phyloP scores from a whole-genome alignment of 2,797 vertebrate species.

The Platalea minor region DNA sequence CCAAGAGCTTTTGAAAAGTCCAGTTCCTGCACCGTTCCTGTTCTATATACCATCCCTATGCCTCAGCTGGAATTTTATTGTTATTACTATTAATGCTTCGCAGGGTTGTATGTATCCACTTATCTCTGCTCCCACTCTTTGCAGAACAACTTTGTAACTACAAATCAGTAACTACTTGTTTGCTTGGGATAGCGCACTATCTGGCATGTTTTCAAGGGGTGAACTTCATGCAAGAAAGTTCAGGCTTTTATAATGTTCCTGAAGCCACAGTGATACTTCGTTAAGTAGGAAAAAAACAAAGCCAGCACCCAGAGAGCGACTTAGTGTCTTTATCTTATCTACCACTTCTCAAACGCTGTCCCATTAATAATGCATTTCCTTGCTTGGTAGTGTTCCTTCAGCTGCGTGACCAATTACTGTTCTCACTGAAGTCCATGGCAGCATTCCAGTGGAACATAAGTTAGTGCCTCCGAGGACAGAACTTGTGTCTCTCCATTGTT shows the following conservation, averaged over 20 bases:
- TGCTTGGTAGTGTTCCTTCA: background rate
- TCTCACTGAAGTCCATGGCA: background rate
- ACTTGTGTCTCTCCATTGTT: background rate
- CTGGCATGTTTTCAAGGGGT: background rate
- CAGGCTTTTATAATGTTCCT: background rate
- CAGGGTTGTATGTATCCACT: background rate
- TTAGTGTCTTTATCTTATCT: background rate
- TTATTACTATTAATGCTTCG: background rate
- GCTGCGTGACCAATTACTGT: constrained; percentile 12
- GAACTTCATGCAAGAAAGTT: background rate
- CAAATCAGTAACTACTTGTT: background rate
- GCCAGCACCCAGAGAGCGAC: background rate
- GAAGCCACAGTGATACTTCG: background rate
- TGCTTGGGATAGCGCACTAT: background rate
- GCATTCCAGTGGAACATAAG: background rate
- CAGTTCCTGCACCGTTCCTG: background rate
- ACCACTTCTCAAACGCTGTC: background rate
- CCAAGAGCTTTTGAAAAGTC: background rate
- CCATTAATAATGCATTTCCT: constrained; percentile 43
- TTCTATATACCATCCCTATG: background rate
- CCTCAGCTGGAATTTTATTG: background rate
- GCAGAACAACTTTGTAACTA: background rate
- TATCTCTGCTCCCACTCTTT: background rate
- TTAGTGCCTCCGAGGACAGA: background rate
- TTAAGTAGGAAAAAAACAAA: background rate